Conservation (phyloP, 1,140 invertebrate species). For the Caenorhabditis latens region DNA sequence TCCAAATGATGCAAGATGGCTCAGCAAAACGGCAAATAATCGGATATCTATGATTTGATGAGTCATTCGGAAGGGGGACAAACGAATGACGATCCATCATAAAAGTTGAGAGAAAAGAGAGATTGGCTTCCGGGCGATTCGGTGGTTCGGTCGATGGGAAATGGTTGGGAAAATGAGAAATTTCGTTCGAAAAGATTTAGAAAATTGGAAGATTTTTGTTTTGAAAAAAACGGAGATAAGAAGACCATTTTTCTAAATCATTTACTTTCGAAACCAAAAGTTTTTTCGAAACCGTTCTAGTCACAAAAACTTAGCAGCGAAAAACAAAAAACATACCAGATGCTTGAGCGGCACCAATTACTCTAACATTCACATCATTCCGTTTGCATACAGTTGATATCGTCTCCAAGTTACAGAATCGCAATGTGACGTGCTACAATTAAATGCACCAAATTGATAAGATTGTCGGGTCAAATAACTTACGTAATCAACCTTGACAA, state of each 20-base stretch:
- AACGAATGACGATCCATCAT: constrained; percentile 23
- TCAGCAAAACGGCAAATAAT: constrained; percentile 13
- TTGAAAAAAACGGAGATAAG: too few species aligned
- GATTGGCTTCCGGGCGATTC: constrained; percentile 12
- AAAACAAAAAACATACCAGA: constrained; percentile 9
- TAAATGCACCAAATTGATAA: background rate
- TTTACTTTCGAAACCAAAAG: too few species aligned
- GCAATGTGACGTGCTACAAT: constrained; percentile 42
- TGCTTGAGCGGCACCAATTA: constrained; percentile 30
- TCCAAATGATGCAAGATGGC: constrained; percentile 7
- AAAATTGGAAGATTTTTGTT: too few species aligned
- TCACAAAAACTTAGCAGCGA: too few species aligned
- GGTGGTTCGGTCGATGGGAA: background rate
- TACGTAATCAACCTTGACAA: constrained; percentile 45
- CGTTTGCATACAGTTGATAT: constrained; percentile 17
- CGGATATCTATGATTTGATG: background rate
- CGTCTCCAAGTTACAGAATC: constrained; percentile 35
- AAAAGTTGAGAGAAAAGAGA: constrained; percentile 24
- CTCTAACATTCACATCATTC: constrained; percentile 18
- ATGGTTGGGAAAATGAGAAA: background rate
- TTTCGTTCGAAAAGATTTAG: too few species aligned
- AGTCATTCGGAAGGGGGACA: constrained; percentile 8
- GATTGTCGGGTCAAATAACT: constrained; percentile 23
- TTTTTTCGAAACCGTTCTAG: too few species aligned
- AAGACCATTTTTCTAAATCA: too few species aligned